Conservation (phyloP, 2,797 vertebrate genomes). For the Adrianichthys oophorus region DNA sequence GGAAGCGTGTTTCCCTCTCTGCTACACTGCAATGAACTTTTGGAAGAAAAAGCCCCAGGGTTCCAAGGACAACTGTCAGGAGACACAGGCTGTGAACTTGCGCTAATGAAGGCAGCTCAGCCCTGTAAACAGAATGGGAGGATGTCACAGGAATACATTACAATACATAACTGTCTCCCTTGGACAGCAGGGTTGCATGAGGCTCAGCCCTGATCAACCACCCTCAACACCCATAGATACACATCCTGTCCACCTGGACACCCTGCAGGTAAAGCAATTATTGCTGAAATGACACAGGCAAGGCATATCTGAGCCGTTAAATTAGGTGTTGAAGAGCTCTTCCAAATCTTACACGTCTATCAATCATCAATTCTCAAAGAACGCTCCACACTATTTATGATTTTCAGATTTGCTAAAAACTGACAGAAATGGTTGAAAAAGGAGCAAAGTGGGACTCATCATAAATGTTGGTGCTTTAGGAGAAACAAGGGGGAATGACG, state of each 20-base stretch:
- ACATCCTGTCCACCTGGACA: constrained; percentile 59
- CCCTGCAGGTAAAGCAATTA: constrained; percentile 36
- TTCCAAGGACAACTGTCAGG: constrained; percentile 84
- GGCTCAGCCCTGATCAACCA: constrained; percentile 48
- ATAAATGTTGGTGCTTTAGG: constrained; percentile 38
- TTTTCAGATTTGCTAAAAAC: constrained; percentile 18
- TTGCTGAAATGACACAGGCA: constrained; percentile 23
- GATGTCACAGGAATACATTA: constrained; percentile 85
- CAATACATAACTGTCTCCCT: constrained; percentile 85
- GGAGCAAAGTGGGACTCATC: constrained; percentile 36
- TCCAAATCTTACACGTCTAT: constrained; percentile 2
- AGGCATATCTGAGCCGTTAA: constrained; percentile 24
- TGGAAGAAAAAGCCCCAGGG: constrained; percentile 73
- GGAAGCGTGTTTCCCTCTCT: constrained; percentile 49
- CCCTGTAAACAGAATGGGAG: constrained; percentile 82
- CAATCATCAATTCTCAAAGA: no score
- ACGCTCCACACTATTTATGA: no score
- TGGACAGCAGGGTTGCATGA: constrained; percentile 68
- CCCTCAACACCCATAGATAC: constrained; percentile 11
- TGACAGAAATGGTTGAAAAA: constrained; percentile 48
- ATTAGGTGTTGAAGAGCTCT: constrained; percentile 6
- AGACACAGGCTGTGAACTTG: constrained; percentile 78
- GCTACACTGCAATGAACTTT: constrained; percentile 72
- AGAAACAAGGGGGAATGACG: constrained; percentile 43
- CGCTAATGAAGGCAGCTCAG: constrained; percentile 83